phyloP scores from a whole-genome alignment of 2,797 vertebrate species.

The Enteromius afrohamiltoni region DNA sequence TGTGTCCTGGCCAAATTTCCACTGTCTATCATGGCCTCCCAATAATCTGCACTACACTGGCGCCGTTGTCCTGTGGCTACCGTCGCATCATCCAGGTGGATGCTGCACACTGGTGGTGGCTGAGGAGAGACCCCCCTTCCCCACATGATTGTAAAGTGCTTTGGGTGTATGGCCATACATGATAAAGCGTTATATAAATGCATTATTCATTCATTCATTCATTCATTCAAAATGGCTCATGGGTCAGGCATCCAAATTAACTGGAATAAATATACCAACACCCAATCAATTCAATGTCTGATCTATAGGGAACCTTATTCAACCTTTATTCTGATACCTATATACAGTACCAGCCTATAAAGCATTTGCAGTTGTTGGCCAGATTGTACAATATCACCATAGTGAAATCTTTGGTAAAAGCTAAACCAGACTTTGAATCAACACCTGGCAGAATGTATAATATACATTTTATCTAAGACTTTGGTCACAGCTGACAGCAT shows the following conservation, averaged over 20 bases:
- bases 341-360: not conserved
- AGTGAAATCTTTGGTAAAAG: not conserved
- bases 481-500: not conserved
- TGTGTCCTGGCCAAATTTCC: no score
- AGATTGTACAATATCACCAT: not conserved
- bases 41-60: no score
- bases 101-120: no score
- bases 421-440: not conserved
- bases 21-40: no score
- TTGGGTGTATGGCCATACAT: no score
- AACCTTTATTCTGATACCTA: not conserved
- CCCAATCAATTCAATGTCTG: not conserved
- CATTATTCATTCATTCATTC: no score
- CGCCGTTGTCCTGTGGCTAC: no score
- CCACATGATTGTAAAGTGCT: no score
- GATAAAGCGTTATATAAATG: no score
- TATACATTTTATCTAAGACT: slow-evolving; percentile 1
- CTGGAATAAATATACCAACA: not conserved
- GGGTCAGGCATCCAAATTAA: not conserved
- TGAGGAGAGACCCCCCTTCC: no score
- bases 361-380: not conserved
- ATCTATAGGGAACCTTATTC: not conserved
- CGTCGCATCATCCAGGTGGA: no score
- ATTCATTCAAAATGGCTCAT: not conserved
- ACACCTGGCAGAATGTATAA: not conserved